Evolutionary conservation across 2,797 vertebrate species (phyloP).

Genomic region (Saxicola maurus): DNA sequence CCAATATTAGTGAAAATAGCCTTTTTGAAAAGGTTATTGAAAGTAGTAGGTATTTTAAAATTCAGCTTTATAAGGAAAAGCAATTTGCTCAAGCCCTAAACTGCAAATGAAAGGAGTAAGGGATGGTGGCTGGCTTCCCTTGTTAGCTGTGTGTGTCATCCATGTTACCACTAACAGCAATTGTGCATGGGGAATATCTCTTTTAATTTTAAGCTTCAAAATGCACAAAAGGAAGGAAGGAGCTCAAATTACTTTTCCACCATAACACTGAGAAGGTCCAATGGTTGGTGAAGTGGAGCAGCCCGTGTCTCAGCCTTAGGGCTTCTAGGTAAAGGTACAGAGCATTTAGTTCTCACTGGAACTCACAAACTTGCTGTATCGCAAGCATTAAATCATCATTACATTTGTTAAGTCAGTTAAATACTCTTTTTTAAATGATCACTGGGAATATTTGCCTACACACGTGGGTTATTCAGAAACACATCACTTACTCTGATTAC

Average conservation of each 20-base stretch:
- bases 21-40: not conserved
- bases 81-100: not conserved
- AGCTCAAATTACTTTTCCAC: not conserved
- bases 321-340: not conserved
- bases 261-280: not conserved
- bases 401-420: not conserved
- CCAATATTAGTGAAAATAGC: not conserved
- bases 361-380: not conserved
- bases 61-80: not conserved
- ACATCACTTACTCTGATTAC: not conserved
- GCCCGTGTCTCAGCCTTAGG: not conserved
- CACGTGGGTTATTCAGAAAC: not conserved
- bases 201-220: not conserved
- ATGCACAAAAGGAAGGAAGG: not conserved
- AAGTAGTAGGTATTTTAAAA: not conserved
- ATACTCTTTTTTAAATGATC: not conserved
- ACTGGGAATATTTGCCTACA: not conserved
- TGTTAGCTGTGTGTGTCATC: not conserved
- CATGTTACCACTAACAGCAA: not conserved
- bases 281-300: accelerated
- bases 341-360: not conserved
- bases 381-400: not conserved
- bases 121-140: not conserved
- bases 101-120: not conserved
- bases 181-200: not conserved